These are phyloP conservation scores for Lasiurus cinereus DNA, from an alignment of 2,113 vertebrate genomes.

Conservation along the genomic window DNA sequence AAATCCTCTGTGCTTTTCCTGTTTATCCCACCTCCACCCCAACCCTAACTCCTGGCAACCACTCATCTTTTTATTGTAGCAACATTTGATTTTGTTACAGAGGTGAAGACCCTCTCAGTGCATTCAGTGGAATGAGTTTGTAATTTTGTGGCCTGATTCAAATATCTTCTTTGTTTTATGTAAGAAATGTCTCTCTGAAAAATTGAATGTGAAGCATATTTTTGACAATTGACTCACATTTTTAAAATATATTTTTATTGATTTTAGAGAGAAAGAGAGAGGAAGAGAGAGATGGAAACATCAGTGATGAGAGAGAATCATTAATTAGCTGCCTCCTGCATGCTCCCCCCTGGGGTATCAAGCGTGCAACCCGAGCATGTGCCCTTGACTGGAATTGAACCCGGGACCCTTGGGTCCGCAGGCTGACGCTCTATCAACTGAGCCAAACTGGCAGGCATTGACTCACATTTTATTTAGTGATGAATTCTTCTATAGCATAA, in stretches of 20 bases:
- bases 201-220: neutral
- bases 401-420: no score
- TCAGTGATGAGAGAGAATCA: no score
- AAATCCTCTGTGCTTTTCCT: neutral
- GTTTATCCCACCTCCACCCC: neutral
- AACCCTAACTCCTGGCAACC: no score
- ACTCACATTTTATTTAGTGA: slow-evolving; percentile 58
- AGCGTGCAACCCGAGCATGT: no score
- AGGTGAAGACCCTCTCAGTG: slow-evolving; percentile 29
- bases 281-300: no score
- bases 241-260: neutral
- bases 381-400: no score
- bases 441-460: neutral
- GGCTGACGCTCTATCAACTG: no score
- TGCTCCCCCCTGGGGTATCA: no score
- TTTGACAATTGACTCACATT: slow-evolving; percentile 61
- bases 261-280: no score
- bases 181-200: slow-evolving; percentile 58
- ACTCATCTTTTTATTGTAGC: neutral
- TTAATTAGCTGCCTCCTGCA: no score
- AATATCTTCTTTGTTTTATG: slow-evolving; percentile 45
- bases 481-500: neutral
- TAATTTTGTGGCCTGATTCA: slow-evolving; percentile 56
- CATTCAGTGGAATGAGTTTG: slow-evolving; percentile 18
- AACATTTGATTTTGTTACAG: slow-evolving; percentile 9